Evolutionary conservation across 2,113 vertebrate genomes (phyloP), one percentile per base, ranked within the genome.

Genomic region (Falcunculus frontatus): DNA sequence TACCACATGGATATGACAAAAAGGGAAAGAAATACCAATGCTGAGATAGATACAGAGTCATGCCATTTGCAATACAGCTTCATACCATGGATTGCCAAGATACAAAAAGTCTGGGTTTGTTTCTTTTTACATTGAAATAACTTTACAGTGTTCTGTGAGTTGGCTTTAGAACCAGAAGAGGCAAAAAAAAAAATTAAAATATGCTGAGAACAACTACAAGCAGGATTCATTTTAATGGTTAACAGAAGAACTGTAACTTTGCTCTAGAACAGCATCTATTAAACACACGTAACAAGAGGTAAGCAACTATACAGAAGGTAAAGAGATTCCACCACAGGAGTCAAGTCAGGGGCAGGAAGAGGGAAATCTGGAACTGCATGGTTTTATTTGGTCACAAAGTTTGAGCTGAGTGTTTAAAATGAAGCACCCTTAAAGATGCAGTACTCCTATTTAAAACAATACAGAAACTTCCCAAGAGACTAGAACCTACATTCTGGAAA

Each of bases 381-480:
- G 67, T 47, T 95, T 95, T 73, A 80, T 95, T 95, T 83, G 95
- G 95, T 94, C 95, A 90, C 96, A n/a, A 95, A 72, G 37, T 89
- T 83, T 62, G 93, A 96, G 29, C 81, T 81, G 90, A 89, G 92
- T 69, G 89, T 97, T 96, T 89, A 87, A 96, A 88, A 91, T 15
- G 72, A 96, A 84, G 95, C 96, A 84, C 87, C 96, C 64, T 95
- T 85, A 64, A 96, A 87, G 65, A 96, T 84, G 93, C 93, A 96
- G 94, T 55, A 97, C 91, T 74, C 64, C 91, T 92, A 93, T 84
- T 82, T 90, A 89, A 95, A 95, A 96, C 88, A 93, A 90, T 84
- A 96, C 87, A 96, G 96, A 94, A 97, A 96, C 93, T 90, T 94
- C 37, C 37, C 88, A 96, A 91, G 27, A 80, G 89, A 96, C 83